These are phyloP conservation scores for Notocelia uddmanniana DNA, from an alignment of 2,888 invertebrate genomes.

Conservation along the genomic window DNA sequence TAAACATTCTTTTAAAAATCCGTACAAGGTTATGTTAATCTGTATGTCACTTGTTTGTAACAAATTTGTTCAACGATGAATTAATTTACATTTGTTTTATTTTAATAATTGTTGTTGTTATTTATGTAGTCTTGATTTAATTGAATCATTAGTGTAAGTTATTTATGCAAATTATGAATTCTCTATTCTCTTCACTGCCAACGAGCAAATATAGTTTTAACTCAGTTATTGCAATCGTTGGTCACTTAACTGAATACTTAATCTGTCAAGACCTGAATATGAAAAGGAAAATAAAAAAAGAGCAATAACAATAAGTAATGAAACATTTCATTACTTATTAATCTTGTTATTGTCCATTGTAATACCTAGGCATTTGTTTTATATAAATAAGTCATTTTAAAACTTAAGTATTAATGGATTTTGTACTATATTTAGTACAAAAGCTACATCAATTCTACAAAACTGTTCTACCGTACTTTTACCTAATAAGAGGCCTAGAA, in stretches of 20 bases:
- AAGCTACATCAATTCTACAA: background rate
- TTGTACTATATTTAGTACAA: background rate
- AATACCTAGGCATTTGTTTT: slow-evolving; percentile 17
- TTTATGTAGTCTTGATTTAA: slow-evolving; percentile 63
- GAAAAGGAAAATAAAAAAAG: too few relatives aligned
- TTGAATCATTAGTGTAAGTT: slow-evolving; percentile 50
- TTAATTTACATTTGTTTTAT: slow-evolving; percentile 57
- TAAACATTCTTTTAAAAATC: background rate
- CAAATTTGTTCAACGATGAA: slow-evolving; percentile 42
- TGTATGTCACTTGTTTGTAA: slow-evolving; percentile 25
- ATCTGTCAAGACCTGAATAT: too few relatives aligned
- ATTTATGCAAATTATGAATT: slow-evolving; percentile 45
- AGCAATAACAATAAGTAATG: too few relatives aligned
- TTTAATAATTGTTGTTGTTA: slow-evolving; percentile 70
- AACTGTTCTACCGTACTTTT: background rate
- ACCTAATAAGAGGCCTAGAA: background rate
- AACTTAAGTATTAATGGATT: background rate
- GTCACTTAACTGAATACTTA: too few relatives aligned
- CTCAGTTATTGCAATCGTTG: too few relatives aligned
- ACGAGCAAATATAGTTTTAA: background rate
- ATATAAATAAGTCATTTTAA: background rate
- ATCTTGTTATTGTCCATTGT: background rate
- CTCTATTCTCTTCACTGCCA: slow-evolving; percentile 14
- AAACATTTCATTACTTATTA: too few relatives aligned
- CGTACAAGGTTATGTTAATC: background rate